Evolutionary conservation across 2,113 vertebrate species (phyloP).

Genomic region (Gracilinanus agilis): DNA sequence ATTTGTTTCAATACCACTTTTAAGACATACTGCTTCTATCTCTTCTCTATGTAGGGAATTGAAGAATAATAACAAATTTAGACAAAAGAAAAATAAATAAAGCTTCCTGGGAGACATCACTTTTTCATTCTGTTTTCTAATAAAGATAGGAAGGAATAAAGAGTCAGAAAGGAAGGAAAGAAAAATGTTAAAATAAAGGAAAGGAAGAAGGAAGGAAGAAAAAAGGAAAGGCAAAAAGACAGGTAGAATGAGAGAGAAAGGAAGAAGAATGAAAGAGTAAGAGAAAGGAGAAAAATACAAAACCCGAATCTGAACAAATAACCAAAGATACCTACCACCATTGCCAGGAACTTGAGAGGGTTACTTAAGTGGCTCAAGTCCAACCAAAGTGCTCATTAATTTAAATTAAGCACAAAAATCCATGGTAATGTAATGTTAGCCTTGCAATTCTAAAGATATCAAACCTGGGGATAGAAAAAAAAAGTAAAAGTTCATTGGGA

Average conservation of each 20-base stretch:
- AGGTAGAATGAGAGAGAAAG: neutral
- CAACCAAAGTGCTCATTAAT: neutral
- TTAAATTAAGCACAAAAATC: constrained; percentile 1
- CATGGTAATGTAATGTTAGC: neutral
- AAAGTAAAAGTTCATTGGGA: neutral
- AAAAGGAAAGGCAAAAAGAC: no score
- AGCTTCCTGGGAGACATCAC: neutral
- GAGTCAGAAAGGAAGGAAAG: neutral
- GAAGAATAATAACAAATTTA: neutral
- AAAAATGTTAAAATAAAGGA: neutral
- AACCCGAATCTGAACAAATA: neutral
- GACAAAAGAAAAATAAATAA: neutral
- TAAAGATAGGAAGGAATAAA: neutral
- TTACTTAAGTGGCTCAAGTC: neutral
- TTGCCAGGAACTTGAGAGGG: neutral
- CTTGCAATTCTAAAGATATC: neutral
- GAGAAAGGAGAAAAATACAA: neutral
- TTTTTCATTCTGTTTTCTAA: neutral
- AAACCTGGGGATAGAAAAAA: neutral
- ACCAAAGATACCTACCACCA: neutral
- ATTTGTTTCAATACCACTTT: neutral
- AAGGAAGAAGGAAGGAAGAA: neutral
- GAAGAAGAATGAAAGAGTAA: neutral
- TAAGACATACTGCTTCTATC: neutral
- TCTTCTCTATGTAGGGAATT: neutral